Evolutionary conservation across 23 tunicate species (phyloP).

Genomic region (Clavelina lepadiformis): DNA sequence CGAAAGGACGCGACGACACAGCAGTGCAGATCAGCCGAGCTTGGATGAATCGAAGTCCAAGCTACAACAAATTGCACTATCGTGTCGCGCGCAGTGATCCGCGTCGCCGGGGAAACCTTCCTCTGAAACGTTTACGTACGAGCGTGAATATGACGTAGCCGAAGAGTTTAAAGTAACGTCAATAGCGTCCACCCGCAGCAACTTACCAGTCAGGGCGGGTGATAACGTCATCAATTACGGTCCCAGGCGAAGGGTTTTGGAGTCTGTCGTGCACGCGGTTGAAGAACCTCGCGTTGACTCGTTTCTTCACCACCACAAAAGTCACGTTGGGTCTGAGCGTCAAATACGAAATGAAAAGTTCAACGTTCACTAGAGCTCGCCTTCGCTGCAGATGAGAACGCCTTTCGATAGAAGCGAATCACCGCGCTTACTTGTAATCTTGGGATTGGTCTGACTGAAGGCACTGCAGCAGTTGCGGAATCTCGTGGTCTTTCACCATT

Average conservation of each 20-base stretch:
- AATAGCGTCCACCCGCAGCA: background rate
- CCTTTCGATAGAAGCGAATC: background rate
- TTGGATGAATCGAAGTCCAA: conserved; percentile 38
- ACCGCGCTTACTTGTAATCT: conserved; percentile 44
- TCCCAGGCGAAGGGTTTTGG: conserved; percentile 82
- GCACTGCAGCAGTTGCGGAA: conserved; percentile 71
- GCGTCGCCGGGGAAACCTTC: background rate
- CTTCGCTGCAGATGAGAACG: background rate
- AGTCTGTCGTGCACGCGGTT: conserved; percentile 21
- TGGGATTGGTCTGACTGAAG: conserved; percentile 29
- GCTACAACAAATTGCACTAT: conserved; percentile 99
- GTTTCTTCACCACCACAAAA: conserved; percentile 85
- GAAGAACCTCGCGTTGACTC: conserved; percentile 82
- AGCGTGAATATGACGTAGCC: background rate
- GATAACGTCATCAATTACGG: conserved; percentile 76
- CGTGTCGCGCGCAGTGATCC: background rate
- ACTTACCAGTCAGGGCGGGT: conserved; percentile 83
- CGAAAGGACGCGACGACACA: background rate
- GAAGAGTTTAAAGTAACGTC: background rate
- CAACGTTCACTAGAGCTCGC: background rate
- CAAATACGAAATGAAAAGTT: background rate
- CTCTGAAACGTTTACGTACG: background rate
- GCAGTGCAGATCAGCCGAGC: conserved; percentile 64
- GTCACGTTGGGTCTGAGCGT: conserved; percentile 58
- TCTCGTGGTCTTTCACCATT: conserved; percentile 70